A percentile compares a stretch with the other conserved stretches of the same genome.
These are phyloP conservation scores for Bubalus kerabau DNA, from an alignment of 2,113 vertebrate genomes.

Conservation along the genomic window DNA sequence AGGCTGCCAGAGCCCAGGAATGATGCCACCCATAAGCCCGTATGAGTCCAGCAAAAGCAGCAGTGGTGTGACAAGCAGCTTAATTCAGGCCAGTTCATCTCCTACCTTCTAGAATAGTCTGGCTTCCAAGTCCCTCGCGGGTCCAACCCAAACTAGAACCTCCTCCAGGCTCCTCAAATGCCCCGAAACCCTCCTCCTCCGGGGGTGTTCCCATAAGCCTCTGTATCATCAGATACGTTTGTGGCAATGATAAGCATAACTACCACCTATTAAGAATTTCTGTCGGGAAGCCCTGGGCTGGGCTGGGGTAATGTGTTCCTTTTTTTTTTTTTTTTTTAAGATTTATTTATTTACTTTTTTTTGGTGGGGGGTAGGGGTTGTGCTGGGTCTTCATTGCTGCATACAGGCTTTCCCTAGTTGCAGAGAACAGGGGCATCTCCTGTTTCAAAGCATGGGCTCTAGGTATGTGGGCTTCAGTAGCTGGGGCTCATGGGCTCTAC, in stretches of 20 bases:
- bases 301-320: background rate
- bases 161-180: background rate
- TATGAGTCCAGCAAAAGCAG: background rate
- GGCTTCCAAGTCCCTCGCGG: background rate
- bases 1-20: background rate
- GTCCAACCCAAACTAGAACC: background rate
- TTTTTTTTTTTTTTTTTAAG: background rate
- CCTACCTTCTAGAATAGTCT: background rate
- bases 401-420: background rate
- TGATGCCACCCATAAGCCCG: background rate
- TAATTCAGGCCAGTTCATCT: background rate
- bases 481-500: background rate
- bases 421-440: too few species aligned
- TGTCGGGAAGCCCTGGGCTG: background rate
- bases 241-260: background rate
- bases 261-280: background rate
- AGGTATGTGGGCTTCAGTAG: background rate
- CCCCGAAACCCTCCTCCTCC: background rate
- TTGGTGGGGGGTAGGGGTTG: rapidly evolving
- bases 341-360: background rate
- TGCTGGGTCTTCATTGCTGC: background rate
- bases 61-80: too few species aligned
- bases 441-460: too few species aligned
- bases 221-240: background rate
- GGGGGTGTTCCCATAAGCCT: background rate